A percentile compares a stretch with the other conserved stretches of the same genome.
Conservation (phyloP, 2,888 invertebrate genomes). For the Ligdia adustata region DNA sequence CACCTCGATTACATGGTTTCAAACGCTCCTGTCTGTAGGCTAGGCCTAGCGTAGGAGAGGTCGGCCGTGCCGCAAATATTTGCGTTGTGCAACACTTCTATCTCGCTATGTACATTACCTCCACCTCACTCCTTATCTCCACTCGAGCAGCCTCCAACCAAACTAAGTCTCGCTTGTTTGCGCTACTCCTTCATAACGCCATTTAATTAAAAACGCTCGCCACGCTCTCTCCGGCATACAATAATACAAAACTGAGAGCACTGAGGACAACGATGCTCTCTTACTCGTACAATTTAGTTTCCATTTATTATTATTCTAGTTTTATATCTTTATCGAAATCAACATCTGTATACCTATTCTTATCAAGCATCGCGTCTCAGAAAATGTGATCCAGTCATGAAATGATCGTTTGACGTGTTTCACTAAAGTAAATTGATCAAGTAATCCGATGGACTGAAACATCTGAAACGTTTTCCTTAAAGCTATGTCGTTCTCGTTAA, state of each 20-base stretch:
- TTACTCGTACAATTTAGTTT: constrained; percentile 30
- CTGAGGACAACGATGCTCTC: constrained; percentile 25
- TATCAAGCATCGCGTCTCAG: constrained; percentile 11
- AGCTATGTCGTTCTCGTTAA: constrained; percentile 1
- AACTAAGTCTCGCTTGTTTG: constrained; percentile 62
- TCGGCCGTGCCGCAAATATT: constrained; percentile 60
- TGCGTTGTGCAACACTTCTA: constrained; percentile 64
- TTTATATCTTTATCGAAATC: too few relatives aligned
- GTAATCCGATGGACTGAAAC: constrained; percentile 3
- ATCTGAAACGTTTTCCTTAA: constrained; percentile 9
- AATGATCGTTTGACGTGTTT: constrained; percentile 18
- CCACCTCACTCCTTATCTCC: constrained; percentile 65
- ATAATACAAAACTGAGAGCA: constrained; percentile 26
- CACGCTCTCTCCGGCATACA: constrained; percentile 34
- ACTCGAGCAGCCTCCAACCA: constrained; percentile 55
- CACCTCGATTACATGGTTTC: constrained; percentile 38
- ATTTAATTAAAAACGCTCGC: constrained; percentile 65
- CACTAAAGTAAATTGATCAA: constrained; percentile 22
- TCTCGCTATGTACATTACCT: constrained; percentile 64
- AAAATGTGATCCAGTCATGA: constrained; percentile 25
- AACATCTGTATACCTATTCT: too few relatives aligned
- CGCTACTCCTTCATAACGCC: constrained; percentile 56
- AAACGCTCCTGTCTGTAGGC: constrained; percentile 37
- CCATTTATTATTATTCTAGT: too few relatives aligned
- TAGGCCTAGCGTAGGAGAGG: constrained; percentile 29